phyloP scores from a whole-genome alignment of 92 coral and sea anemone species.

The Paramuricea clavata region DNA sequence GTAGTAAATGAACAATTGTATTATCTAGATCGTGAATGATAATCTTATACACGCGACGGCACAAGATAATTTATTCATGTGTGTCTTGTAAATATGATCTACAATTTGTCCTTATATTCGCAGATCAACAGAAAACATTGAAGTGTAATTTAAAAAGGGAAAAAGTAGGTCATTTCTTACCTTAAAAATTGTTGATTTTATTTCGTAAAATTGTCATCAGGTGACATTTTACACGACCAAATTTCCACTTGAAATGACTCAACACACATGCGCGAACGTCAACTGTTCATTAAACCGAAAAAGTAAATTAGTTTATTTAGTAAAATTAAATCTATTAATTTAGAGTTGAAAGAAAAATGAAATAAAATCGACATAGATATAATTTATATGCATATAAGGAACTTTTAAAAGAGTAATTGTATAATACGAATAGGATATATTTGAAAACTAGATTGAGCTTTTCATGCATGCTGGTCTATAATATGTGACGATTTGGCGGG shows the following conservation, averaged over 20 bases:
- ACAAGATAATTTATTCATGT: not conserved
- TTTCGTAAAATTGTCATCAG: not conserved
- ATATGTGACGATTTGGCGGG: no score
- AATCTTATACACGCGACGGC: not conserved
- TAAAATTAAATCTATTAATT: no score
- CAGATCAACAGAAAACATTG: not conserved
- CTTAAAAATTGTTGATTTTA: conserved; percentile 9
- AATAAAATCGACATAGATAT: no score
- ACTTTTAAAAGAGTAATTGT: no score
- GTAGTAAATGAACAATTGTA: not conserved
- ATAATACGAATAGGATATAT: no score
- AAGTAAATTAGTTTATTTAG: not conserved
- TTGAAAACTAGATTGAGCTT: no score
- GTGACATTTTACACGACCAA: not conserved
- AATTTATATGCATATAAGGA: no score
- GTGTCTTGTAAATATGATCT: not conserved
- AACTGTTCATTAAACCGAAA: not conserved
- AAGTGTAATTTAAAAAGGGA: not conserved
- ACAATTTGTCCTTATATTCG: not conserved
- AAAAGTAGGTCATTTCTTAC: not conserved
- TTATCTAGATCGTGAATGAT: not conserved
- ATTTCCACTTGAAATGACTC: not conserved
- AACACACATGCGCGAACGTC: not conserved
- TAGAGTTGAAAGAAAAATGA: no score
- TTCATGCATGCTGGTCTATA: no score